Evolutionary conservation across 2,113 vertebrate species (phyloP), one percentile per base, ranked within the genome.

Genomic region (Caracal caracal): DNA sequence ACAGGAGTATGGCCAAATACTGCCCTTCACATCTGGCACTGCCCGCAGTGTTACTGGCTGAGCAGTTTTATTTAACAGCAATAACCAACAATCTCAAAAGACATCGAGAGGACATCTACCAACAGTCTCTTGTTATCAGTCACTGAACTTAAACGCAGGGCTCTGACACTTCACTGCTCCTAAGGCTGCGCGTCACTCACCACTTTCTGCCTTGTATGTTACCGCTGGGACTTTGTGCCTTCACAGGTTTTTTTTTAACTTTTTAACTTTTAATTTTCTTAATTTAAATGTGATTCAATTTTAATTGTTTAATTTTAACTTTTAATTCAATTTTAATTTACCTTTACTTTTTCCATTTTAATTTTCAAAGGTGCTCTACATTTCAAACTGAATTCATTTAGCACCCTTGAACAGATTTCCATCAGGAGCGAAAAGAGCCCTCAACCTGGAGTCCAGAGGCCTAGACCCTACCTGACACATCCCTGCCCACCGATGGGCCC

Each of bases 321-420:
- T 22, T 40, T 71, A 40, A 13, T 40, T 70, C 28, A 70, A 70
- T 71, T 37, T 43, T 15, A 26, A 75, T 15, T 75, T 75, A 43
- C 24, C 26, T 75, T 43, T 28, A 22, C 37, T 15, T 26, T 75
- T 16, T 43, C 15, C 12, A 43, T 73, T 73, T 73, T 75, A 28
- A 81, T 24, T 87, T 94, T 75, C 24, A 76, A 82, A 95, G 37
- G 35, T 88, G 26, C 10, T 85, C 78, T 82, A 95, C 20, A 76
- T 94, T 93, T 88, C 66, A 75, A 96, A 78, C 76, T 70, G 93
- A 93, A 75, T 75, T 65, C 59, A 11, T 61, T 65, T 78, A 30
- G 40, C 56, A 66, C n/a, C 56, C 40, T 43, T 88, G 26, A 73
- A 92, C 83, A 95, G 19, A 87, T 71, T 35, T 93, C 56, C 88